Base-by-base conservation (phyloP, 2,113 vertebrate species). In the Falco punctatus region DNA sequence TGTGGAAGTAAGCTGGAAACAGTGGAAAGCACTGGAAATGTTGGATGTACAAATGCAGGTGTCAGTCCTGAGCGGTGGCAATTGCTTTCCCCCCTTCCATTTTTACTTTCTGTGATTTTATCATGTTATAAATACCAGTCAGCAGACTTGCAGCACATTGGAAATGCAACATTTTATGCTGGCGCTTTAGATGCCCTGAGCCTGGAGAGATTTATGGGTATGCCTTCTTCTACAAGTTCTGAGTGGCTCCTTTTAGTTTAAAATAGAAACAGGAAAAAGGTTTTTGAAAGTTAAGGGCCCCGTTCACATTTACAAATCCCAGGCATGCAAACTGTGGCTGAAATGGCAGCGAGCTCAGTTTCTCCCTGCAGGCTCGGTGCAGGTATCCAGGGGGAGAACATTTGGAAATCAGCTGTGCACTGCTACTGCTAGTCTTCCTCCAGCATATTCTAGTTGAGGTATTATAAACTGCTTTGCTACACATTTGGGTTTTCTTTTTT, bases 261-360 rank as follows among this genome's bases (percentile, higher is more conserved):
- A 92, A 94, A 92, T 74, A 95, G 93, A 95, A 93, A 77, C 74
- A 94, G 88, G 82, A 83, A 88, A 46, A 90, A 77, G 81, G 49
- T 3, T 11, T 86, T 81, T 54, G 78, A 61, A 91, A 71, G 33
- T 55, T 48, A 52, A 62, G 87, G 65, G 81, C 81, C 54, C 44
- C 0, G 1, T 40, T 93, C 42, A 13, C 62, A 27, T 94, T 70
- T 59, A 44, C 73, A 74, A 42, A 91, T 48, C 70, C 61, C 61
- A 91, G 58, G 40, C 62, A 15, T 30, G 24, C 1, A 4, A 55
- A 54, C 58, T 57, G 81, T 35, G 64, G 44, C 80, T 81, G 73
- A 38, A 70, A 67, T 12, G 48, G 54, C 70, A 92, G 85, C 1
- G 9, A 85, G 59, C 54, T 91, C 38, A 12, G 32, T 20, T 90